Base-by-base conservation (phyloP, 2,888 invertebrate genomes). In the Drosophila mettleri region DNA sequence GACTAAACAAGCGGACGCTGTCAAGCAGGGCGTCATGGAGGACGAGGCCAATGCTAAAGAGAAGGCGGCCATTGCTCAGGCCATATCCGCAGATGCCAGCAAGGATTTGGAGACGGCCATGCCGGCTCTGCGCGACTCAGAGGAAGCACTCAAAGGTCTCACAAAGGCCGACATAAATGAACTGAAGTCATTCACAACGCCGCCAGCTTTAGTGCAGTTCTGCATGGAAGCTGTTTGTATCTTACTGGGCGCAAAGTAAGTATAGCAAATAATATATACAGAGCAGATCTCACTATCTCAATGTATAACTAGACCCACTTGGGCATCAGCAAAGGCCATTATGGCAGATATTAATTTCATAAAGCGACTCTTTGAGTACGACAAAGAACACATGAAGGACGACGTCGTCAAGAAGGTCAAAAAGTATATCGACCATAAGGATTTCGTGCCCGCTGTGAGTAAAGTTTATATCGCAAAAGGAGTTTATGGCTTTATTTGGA, bases 181-280 rank as follows among this genome's bases (percentile, higher is more conserved):
- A 91, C 93, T 98, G 54, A 95, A 96, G 88, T 97, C 97, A 0
- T 98, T 98, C 90, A 95, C 95, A 77, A 97, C 97, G 86, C 98
- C 98, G 0, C 98, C 98, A 0, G 94, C 95, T 18, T 93, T 98
- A 9, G 98, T 98, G 7, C 95, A 95, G 69, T 97, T 96, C 79
- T 98, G 98, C 3, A 97, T 98, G 97, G 98, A 98, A 92, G 96
- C 98, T 9, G 96, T 98, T 10, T 97, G 97, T 91, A 94, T 98
- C 69, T 93, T 98, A 0, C 92, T 98, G 9, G 95, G 95, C 3
- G 94, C 94, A 63, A 98, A 98, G 97, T 97, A 92, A 92, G 94
- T 93, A 24, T 3, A 14, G 0, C 33, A 2, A 6, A n/a, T n/a
- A 2, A n/a, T 10, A 18, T 8, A 12, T 22, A 6, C 1, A 12